Evolutionary conservation across 2,888 invertebrate genomes (phyloP).

Genomic region (Chrysomela aeneicollis): DNA sequence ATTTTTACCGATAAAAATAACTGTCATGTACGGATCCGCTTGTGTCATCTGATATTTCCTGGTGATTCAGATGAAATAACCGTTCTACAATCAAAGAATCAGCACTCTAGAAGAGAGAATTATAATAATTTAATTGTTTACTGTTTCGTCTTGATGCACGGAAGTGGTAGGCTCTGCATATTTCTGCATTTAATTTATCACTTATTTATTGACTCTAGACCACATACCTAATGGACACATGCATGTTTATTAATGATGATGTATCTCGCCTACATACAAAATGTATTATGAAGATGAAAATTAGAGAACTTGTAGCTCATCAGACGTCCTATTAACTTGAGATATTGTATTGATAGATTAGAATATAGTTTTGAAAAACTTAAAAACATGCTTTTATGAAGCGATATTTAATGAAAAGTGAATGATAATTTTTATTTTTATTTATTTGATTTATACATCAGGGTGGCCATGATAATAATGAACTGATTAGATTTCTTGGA

Average conservation of each 20-base stretch:
- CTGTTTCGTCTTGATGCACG: background rate
- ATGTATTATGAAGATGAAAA: background rate
- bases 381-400: no score
- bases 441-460: no score
- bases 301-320: no score
- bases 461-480: no score
- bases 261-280: no score
- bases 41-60: constrained; percentile 20
- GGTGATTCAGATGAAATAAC: constrained; percentile 16
- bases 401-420: no score
- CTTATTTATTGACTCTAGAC: background rate
- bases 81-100: constrained; percentile 1
- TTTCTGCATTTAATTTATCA: background rate
- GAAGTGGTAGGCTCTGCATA: background rate
- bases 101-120: background rate
- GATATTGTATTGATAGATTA: no score
- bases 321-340: constrained; percentile 5
- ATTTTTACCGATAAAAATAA: constrained; percentile 19
- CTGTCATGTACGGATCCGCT: constrained; percentile 9
- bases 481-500: no score
- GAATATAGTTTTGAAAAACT: no score
- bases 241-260: background rate
- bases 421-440: no score
- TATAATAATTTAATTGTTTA: background rate
- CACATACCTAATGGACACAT: background rate